Evolutionary conservation across 1,140 invertebrate species (phyloP).

Genomic region (Cydia amplana): DNA sequence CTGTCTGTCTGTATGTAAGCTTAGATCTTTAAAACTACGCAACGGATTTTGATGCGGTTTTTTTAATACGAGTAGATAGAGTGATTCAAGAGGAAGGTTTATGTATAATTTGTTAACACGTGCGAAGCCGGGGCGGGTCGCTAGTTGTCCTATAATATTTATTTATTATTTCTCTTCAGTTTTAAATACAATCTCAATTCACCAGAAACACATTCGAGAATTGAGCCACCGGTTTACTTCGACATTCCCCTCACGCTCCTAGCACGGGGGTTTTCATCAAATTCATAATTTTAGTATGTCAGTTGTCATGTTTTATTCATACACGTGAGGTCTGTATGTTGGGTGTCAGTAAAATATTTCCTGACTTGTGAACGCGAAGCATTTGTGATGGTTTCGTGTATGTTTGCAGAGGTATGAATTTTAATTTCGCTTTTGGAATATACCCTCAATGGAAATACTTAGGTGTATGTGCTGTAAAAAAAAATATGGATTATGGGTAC

Average conservation of each 20-base stretch:
- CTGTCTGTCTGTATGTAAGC: too few relatives aligned
- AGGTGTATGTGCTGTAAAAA: too few relatives aligned
- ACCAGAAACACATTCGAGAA: neutral
- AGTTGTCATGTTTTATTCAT: slow-evolving; percentile 11
- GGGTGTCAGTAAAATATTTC: slow-evolving; percentile 6
- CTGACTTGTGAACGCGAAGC: neutral
- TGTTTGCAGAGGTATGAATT: neutral
- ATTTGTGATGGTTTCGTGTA: neutral
- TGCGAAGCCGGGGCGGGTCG: too few relatives aligned
- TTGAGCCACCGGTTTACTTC: neutral
- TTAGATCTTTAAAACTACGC: too few relatives aligned
- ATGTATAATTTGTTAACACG: too few relatives aligned
- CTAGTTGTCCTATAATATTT: too few relatives aligned
- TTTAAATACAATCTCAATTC: neutral
- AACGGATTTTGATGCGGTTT: too few relatives aligned
- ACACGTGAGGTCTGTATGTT: neutral
- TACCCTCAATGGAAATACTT: neutral
- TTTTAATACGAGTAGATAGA: too few relatives aligned
- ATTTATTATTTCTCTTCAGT: neutral
- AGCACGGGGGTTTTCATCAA: slow-evolving; percentile 1
- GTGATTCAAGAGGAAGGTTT: too few relatives aligned
- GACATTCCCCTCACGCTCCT: neutral
- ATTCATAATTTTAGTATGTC: slow-evolving; percentile 14
- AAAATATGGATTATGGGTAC: too few relatives aligned
- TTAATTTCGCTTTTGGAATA: neutral